Evolutionary conservation across 2,888 invertebrate genomes (phyloP).

Genomic region (Cephus nigrinus): DNA sequence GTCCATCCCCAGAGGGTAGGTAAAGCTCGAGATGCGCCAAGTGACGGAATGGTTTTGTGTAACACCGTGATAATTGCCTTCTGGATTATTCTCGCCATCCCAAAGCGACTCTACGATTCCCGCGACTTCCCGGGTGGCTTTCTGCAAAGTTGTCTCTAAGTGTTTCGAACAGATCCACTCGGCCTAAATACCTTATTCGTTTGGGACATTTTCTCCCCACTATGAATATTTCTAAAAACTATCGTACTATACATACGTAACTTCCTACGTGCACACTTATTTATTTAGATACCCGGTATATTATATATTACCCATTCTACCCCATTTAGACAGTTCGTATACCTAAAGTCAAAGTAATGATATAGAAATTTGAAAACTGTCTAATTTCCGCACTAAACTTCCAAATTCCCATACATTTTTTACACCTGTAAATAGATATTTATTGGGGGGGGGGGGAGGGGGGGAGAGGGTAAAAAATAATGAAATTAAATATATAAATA

Average conservation of each 20-base stretch:
- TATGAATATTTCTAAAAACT: neutral
- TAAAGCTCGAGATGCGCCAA: neutral
- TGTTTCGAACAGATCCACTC: neutral
- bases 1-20: neutral
- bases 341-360: too few relatives aligned
- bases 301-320: too few relatives aligned
- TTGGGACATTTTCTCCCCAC: neutral
- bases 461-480: neutral
- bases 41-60: slow-evolving; percentile 15
- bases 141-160: neutral
- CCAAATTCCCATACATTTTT: too few relatives aligned
- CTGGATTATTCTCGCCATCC: slow-evolving; percentile 28
- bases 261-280: too few relatives aligned
- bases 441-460: too few relatives aligned
- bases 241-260: too few relatives aligned
- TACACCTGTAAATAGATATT: neutral
- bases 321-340: too few relatives aligned
- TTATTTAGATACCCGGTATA: too few relatives aligned
- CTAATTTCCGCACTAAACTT: too few relatives aligned
- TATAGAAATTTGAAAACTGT: too few relatives aligned
- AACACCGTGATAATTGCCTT: slow-evolving; percentile 28
- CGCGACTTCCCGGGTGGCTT: neutral
- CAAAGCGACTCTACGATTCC: slow-evolving; percentile 10
- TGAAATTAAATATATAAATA: neutral
- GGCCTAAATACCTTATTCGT: neutral